Evolutionary conservation across 2,888 invertebrate species (phyloP).

Genomic region (Lithophane leautieri): DNA sequence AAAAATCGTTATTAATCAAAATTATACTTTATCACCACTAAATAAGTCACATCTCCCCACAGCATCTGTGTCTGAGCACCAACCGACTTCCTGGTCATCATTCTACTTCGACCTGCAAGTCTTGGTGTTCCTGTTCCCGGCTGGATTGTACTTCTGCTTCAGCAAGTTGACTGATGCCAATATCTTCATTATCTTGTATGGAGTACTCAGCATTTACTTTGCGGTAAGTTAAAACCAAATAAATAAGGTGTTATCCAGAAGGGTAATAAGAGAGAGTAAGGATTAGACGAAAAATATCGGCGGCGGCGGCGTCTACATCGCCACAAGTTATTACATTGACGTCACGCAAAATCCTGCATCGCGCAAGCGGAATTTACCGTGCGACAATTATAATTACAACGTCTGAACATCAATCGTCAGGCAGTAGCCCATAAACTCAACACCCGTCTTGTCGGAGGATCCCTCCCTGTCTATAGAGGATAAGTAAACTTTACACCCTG

Average conservation of each 20-base stretch:
- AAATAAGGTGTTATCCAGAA: background rate
- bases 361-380: too few relatives aligned
- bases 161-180: constrained; percentile 97
- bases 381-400: too few relatives aligned
- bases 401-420: too few relatives aligned
- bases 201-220: constrained; percentile 99
- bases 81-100: constrained; percentile 99
- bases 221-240: constrained; percentile 92
- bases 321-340: too few relatives aligned
- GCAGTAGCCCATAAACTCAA: too few relatives aligned
- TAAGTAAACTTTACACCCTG: too few relatives aligned
- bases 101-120: constrained; percentile 99
- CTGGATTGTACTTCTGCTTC: constrained; percentile 99
- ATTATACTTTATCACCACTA: background rate
- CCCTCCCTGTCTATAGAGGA: too few relatives aligned
- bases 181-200: constrained; percentile 99
- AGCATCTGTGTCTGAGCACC: constrained; percentile 98
- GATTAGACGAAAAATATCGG: background rate
- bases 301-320: too few relatives aligned
- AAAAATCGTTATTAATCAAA: background rate
- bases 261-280: background rate
- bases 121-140: constrained; percentile 98
- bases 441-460: too few relatives aligned
- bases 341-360: too few relatives aligned
- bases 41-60: constrained; percentile 33